A percentile compares a stretch with the other conserved stretches of the same genome.
phyloP scores from a whole-genome alignment of 2,888 invertebrate genomes.

The Druceiella hillmani region DNA sequence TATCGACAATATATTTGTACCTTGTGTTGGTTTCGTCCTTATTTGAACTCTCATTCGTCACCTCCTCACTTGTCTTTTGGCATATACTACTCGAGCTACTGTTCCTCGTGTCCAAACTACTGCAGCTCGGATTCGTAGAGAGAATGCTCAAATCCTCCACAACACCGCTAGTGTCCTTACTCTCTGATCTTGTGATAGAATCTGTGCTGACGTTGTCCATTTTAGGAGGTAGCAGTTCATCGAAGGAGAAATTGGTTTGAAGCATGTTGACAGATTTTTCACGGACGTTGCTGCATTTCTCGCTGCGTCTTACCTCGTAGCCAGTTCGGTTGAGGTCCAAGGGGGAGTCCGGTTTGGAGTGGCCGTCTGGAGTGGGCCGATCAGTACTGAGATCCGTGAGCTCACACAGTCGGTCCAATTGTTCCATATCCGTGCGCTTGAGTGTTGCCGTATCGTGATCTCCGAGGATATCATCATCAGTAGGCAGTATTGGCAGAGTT shows the following conservation, averaged over 20 bases:
- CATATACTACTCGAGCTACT: constrained; percentile 1
- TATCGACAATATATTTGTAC: constrained; percentile 78
- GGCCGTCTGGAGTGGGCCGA: constrained; percentile 38
- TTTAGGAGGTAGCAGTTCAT: constrained; percentile 4
- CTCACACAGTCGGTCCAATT: constrained; percentile 18
- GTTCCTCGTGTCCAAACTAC: background rate
- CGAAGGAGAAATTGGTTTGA: constrained; percentile 5
- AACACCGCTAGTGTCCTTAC: background rate
- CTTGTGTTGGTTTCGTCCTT: constrained; percentile 40
- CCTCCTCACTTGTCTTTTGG: constrained; percentile 29
- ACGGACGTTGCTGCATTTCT: constrained; percentile 15
- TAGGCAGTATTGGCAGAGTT: constrained; percentile 69
- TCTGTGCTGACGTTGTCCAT: background rate
- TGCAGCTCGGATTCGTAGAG: constrained; percentile 1
- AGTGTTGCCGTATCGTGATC: too few species aligned
- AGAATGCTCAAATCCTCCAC: background rate
- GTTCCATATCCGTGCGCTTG: constrained; percentile 28
- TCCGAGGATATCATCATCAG: constrained; percentile 51
- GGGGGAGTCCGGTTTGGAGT: background rate
- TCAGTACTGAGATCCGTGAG: constrained; percentile 14
- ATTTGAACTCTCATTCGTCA: constrained; percentile 39
- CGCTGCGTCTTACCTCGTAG: constrained; percentile 19
- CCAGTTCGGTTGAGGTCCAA: constrained; percentile 31
- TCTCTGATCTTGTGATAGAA: background rate
- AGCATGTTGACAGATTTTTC: constrained; percentile 15